Base-by-base conservation (phyloP, 1,140 invertebrate genomes). In the Lepidotrigona ventralis region DNA sequence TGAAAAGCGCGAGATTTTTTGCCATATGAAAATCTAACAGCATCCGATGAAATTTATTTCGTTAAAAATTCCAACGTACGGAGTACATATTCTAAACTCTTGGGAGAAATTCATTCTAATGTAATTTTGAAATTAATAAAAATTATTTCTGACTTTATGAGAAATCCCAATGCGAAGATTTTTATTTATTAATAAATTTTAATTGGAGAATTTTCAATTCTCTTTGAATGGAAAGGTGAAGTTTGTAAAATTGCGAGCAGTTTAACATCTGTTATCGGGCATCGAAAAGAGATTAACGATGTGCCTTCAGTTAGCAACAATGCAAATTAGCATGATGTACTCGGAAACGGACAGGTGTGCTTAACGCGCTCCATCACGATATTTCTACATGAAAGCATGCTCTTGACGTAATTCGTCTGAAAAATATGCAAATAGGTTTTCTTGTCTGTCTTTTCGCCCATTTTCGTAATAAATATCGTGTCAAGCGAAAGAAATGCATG, bases 191-290 rank as follows among this genome's bases (percentile, higher is more conserved):
- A 64, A 66, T 66, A 66, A 66, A 66, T 19, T 17, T 33, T 8
- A 9, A 3, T 60, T 60, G 21, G 19, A 9, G 23, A 60, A 60
- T 33, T 33, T 33, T 33, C 15, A 19, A 66, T 21, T 68, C 2
- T 33, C 17, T 68, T 21, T 21, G 3, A 33, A 33, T 4, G 33
- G 21, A 17, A n/a, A 11, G 29, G 21, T 33, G 19, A 33, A 33
- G 8, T 69, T 69, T 39, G 21, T 23, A 39, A 23, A 39, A 39
- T 21, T 39, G 9, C 9, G n/a, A 11, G 53, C 21, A 17, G 14
- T 9, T 3, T n/a, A 17, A 84, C 84, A 78, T 72, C 69, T 79
- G 68, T 60, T 75, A 63, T 5, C 4, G 14, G 23, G 21, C 19
- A 74, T 58, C 29, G 72, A 58, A 54, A 74, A 74, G 11, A 33